Evolutionary conservation across 2,797 vertebrate genomes (phyloP).

Genomic region (Spondyliosoma cantharus): DNA sequence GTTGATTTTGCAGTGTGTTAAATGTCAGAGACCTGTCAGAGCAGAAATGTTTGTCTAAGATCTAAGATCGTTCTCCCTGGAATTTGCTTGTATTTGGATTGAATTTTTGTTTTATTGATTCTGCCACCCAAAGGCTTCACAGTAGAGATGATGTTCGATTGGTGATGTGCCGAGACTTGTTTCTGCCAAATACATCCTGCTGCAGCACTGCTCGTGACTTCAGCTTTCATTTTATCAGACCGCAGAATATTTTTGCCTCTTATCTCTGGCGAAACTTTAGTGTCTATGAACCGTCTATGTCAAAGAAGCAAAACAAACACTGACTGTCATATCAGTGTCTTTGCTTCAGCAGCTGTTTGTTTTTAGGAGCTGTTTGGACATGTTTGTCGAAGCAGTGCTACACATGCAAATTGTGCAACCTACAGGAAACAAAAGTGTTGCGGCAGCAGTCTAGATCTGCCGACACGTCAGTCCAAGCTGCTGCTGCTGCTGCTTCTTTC

Average conservation of each 20-base stretch:
- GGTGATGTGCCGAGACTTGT: slow-evolving; percentile 5
- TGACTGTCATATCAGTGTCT: background rate
- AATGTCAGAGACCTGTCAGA: slow-evolving; percentile 10
- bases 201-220: background rate
- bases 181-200: background rate
- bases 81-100: slow-evolving; percentile 29
- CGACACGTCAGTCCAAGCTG: too few species aligned
- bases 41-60: background rate
- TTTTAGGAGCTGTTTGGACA: background rate
- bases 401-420: background rate
- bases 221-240: background rate
- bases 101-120: slow-evolving; percentile 9
- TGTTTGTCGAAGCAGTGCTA: background rate
- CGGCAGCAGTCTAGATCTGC: background rate
- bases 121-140: background rate
- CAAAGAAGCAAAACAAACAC: too few species aligned
- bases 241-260: background rate
- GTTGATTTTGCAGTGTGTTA: background rate
- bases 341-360: too few species aligned
- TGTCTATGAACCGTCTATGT: too few species aligned
- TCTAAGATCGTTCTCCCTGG: slow-evolving; percentile 1
- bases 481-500: too few species aligned
- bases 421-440: background rate
- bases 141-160: background rate
- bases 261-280: background rate